Percentiles rank a stretch among this genome's conserved stretches.
phyloP scores from a whole-genome alignment of 2,797 vertebrate genomes.

The Benthosema pterotum region DNA sequence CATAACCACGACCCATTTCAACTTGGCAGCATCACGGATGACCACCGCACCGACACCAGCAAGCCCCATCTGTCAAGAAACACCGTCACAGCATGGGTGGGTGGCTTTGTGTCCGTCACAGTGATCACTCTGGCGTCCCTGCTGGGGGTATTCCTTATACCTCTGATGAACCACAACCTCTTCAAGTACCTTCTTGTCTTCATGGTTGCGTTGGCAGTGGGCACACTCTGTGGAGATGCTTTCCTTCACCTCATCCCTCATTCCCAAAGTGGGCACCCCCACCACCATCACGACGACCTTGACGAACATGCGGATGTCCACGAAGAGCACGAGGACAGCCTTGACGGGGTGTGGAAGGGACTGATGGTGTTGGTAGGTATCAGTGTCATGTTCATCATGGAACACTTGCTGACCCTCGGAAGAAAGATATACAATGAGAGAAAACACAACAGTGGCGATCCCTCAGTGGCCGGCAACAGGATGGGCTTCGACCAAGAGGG shows the following conservation, averaged over 20 bases:
- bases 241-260: slow-evolving; percentile 97
- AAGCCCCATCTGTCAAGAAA: too few relatives aligned
- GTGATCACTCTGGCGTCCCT: slow-evolving; percentile 94
- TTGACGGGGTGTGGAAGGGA: slow-evolving; percentile 93
- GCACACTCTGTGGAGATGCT: slow-evolving; percentile 95
- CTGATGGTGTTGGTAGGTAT: slow-evolving; percentile 91
- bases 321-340: slow-evolving; percentile 69
- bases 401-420: slow-evolving; percentile 94
- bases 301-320: slow-evolving; percentile 50
- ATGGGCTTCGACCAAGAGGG: slow-evolving; percentile 84
- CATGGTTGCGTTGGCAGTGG: slow-evolving; percentile 94
- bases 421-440: slow-evolving; percentile 98
- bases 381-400: slow-evolving; percentile 97
- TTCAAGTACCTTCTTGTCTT: slow-evolving; percentile 98
- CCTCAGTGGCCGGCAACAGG: slow-evolving; percentile 77
- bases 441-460: slow-evolving; percentile 89
- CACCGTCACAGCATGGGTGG: slow-evolving; percentile 87
- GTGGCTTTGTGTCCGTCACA: slow-evolving; percentile 93
- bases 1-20: slow-evolving; percentile 28
- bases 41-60: slow-evolving; percentile 25
- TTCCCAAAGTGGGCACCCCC: slow-evolving; percentile 74
- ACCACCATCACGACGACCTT: slow-evolving; percentile 57
- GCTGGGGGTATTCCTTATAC: slow-evolving; percentile 90
- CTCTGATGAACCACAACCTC: slow-evolving; percentile 92
- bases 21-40: neutral